Evolutionary conservation across 2,113 vertebrate genomes (phyloP).

Genomic region (Halcyon senegalensis): DNA sequence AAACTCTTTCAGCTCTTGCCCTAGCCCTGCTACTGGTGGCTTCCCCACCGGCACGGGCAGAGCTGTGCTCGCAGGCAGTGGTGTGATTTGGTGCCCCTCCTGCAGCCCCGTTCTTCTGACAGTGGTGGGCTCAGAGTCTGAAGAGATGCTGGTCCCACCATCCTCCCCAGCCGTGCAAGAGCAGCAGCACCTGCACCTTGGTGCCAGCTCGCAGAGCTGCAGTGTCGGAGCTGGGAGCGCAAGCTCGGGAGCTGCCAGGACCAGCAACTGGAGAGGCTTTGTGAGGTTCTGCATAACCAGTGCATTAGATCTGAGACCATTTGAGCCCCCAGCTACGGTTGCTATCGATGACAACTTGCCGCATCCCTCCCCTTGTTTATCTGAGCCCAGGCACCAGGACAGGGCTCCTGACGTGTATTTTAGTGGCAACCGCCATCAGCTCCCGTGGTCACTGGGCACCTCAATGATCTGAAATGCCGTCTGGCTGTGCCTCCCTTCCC

Average conservation of each 20-base stretch:
- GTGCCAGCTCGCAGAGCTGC: neutral
- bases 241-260: accelerated
- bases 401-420: accelerated
- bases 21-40: too few species aligned
- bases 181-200: neutral
- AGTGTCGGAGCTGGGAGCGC: neutral
- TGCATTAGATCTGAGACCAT: accelerated
- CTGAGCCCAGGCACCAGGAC: accelerated
- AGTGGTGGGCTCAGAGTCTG: too few species aligned
- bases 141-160: too few species aligned
- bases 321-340: accelerated
- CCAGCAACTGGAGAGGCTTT: neutral
- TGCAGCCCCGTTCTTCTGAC: too few species aligned
- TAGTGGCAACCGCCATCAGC: neutral
- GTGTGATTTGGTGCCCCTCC: too few species aligned
- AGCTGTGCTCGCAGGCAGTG: too few species aligned
- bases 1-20: too few species aligned
- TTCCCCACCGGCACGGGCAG: too few species aligned
- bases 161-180: too few species aligned
- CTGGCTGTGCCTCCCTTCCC: neutral
- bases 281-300: accelerated
- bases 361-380: too few species aligned
- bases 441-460: accelerated
- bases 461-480: neutral
- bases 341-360: accelerated